Percentiles rank a stretch among this genome's conserved stretches.
phyloP scores from a whole-genome alignment of 2,797 vertebrate genomes.

The Cynodonichthys magdalenae region DNA sequence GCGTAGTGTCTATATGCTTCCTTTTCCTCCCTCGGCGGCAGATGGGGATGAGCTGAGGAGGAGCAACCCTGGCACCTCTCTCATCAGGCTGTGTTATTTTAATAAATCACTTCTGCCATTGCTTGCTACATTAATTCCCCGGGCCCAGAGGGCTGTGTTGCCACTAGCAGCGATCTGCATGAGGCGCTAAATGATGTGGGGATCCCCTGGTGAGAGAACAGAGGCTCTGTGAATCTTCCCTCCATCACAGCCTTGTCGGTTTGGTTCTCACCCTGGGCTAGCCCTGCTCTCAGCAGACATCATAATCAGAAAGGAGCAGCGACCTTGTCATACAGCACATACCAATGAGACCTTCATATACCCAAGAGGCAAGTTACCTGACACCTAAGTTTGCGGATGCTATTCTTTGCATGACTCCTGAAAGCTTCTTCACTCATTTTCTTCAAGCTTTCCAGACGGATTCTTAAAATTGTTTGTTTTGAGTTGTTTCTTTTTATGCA shows the following conservation, averaged over 20 bases:
- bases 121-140: conserved; percentile 68
- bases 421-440: conserved; percentile 13
- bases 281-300: conserved; percentile 62
- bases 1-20: conserved; percentile 46
- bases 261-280: conserved; percentile 65
- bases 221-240: conserved; percentile 61
- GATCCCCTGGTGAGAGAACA: conserved; percentile 73
- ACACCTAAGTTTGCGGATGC: conserved; percentile 41
- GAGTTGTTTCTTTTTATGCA: background rate
- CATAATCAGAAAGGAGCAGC: conserved; percentile 59
- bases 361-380: conserved; percentile 59
- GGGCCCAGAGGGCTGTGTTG: conserved; percentile 66
- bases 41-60: conserved; percentile 45
- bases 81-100: conserved; percentile 62
- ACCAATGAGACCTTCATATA: conserved; percentile 55
- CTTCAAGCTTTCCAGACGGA: conserved; percentile 4
- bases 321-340: conserved; percentile 42
- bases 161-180: conserved; percentile 77
- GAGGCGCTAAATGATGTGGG: conserved; percentile 80
- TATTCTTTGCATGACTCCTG: conserved; percentile 30
- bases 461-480: background rate
- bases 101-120: conserved; percentile 70
- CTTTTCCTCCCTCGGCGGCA: conserved; percentile 48
- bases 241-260: conserved; percentile 49
- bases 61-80: conserved; percentile 50